These are phyloP conservation scores for Cremastinae sp. DNA, from an alignment of 2,888 invertebrate species.

Conservation along the genomic window DNA sequence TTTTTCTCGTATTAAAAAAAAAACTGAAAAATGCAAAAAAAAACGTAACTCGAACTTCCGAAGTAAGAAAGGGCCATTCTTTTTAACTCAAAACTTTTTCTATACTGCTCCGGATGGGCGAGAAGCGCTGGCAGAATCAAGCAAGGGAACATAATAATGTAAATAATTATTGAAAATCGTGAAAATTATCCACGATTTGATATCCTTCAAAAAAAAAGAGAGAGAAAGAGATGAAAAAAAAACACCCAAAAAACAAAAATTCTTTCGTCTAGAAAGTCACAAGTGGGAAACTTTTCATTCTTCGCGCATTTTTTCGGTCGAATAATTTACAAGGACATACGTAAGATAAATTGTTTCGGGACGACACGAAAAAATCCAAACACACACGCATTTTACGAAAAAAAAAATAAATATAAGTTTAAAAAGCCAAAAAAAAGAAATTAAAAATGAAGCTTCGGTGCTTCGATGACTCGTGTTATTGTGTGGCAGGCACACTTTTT, in stretches of 20 bases:
- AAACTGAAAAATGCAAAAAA: slow-evolving; percentile 42
- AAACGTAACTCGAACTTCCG: slow-evolving; percentile 57
- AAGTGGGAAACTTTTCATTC: slow-evolving; percentile 9
- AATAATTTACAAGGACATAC: slow-evolving; percentile 33
- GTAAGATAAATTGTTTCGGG: no score
- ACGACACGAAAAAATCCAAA: slow-evolving; percentile 41
- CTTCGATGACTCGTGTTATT: slow-evolving; percentile 44
- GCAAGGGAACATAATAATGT: slow-evolving; percentile 56
- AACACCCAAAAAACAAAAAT: no score
- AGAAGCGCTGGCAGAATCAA: slow-evolving; percentile 37
- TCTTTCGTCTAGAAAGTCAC: slow-evolving; percentile 47
- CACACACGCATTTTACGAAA: slow-evolving; percentile 10
- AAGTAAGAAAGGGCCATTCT: slow-evolving; percentile 56
- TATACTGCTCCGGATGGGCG: slow-evolving; percentile 56
- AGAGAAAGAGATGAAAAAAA: slow-evolving; percentile 17
- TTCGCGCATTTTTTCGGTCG: slow-evolving; percentile 8
- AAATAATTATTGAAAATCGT: slow-evolving; percentile 49
- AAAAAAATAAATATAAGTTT: no score
- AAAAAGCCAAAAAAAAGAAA: slow-evolving; percentile 22
- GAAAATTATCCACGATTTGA: slow-evolving; percentile 21
- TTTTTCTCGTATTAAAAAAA: slow-evolving; percentile 66
- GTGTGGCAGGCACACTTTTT: slow-evolving; percentile 28
- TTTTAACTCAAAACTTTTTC: slow-evolving; percentile 56
- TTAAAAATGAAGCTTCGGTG: slow-evolving; percentile 31
- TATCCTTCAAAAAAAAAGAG: slow-evolving; percentile 39